Base-by-base conservation (phyloP, 2,888 invertebrate species). In the Phaonia tiefii region DNA sequence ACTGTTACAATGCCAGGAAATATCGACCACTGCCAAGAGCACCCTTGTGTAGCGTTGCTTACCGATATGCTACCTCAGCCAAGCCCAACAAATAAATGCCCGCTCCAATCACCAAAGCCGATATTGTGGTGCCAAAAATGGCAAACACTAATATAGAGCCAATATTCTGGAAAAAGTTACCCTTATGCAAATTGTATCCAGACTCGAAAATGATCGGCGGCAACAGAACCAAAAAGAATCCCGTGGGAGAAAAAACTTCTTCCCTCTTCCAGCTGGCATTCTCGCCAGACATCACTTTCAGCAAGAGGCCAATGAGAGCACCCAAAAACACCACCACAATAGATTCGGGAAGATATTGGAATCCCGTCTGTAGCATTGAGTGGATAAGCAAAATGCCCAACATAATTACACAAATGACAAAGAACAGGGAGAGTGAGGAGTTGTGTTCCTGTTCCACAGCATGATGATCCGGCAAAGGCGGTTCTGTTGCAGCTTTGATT, bases 141-240 rank as follows among this genome's bases (percentile, higher is more conserved):
- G 99, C 99, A 93, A 99, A 99, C 0, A 99, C 95, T 87, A 99
- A 91, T 86, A 99, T 99, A 2, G 99, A 98, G n/a, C 98, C 99
- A 89, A 99, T 98, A 89, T 99, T 99, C 91, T 99, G 98, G 87
- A 96, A 97, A 87, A 96, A 97, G 87, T 97, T 96, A 83, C 98
- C 99, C 91, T 99, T 99, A 88, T 99, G 99, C 79, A 99, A 93
- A 92, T 99, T 99, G 89, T 99, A 99, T 2, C 99, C 99, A 2
- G 98, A 98, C 91, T 99, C 99, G 92, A 99, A 99, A 86, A 99
- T 99, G 74, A 99, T 99, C 0, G 99, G 99, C 10, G 99, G 99
- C 70, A 99, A 91, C 0, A 99, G 93, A 1, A 99, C 96, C 70
- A 99, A 93, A 89, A 99, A 99, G 91, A 99, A 99, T 22, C 99